Percentiles rank a stretch among this genome's conserved stretches.
phyloP scores from a whole-genome alignment of 2,888 invertebrate species.

The Helobdella robusta region DNA sequence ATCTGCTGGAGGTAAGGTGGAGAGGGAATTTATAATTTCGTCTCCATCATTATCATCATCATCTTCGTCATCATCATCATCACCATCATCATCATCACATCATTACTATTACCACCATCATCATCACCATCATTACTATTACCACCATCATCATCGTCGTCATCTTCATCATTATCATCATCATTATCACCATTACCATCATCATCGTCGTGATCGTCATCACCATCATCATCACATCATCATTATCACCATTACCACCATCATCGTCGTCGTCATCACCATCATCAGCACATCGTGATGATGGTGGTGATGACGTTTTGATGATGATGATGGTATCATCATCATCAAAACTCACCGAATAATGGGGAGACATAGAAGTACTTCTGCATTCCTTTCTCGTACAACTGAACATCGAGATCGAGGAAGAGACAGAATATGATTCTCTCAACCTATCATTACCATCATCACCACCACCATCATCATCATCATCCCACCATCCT shows the following conservation, averaged over 20 bases:
- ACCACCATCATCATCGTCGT: background rate
- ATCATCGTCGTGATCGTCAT: background rate
- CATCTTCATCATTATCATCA: background rate
- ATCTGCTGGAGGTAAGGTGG: no score
- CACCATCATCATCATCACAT: no score
- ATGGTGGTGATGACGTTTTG: background rate
- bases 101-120: no score
- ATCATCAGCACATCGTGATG: background rate
- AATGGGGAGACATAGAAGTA: background rate
- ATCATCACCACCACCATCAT: no score
- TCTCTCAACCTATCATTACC: no score
- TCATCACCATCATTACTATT: no score
- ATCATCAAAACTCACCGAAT: background rate
- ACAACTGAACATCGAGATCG: constrained; percentile 62
- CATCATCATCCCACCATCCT: no score
- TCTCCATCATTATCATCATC: no score
- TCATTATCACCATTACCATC: background rate
- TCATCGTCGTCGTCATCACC: background rate
- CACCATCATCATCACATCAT: constrained; percentile 5
- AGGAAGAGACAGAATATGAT: constrained; percentile 73
- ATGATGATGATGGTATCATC: no score
- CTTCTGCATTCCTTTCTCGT: constrained; percentile 53
- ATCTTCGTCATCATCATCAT: no score
- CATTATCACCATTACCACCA: background rate
- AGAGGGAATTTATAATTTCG: no score